Evolutionary conservation across 2,113 vertebrate species (phyloP), one percentile per base, ranked within the genome.

Genomic region (Heliornis fulica): DNA sequence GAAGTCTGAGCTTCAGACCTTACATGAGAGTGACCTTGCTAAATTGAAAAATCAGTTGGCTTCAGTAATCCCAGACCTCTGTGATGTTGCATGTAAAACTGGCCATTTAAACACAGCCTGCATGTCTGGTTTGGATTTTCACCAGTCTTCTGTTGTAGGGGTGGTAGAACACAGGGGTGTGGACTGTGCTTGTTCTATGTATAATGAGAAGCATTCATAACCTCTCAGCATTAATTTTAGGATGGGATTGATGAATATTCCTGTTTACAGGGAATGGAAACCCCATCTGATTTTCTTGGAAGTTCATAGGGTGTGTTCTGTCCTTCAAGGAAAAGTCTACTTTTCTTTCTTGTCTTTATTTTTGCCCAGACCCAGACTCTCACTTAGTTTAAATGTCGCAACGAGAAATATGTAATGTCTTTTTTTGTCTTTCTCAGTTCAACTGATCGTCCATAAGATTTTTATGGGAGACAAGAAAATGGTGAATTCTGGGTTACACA

Each of bases 31-130:
- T 41, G 76, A 54, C 59, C 28, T 32, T 86, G 64, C 25, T 3
- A 92, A 36, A 51, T 41, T 22, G 21, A 34, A 28, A 63, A 46
- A 41, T 60, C 10, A 4, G 7, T 40, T 15, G 14, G 20, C 14
- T 69, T 50, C 9, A 16, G 32, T 10, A 28, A 36, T 36, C 14
- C 50, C n/a, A 26, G 64, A 22, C 51, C 45, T 76, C 34, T 7
- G 13, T 6, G 66, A 9, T 17, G 41, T 50, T 36, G 26, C 18
- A 2, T 10, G 45, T 28, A 23, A 29, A 26, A 17, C 36, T 68
- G 48, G 20, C 38, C 1, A 0, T 15, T 46, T 25, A 36, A 80
- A 51, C 10, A 32, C 0, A 1, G 29, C 18, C 61, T 48, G 7
- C 23, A 61, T 75, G 14, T 53, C 74, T 85, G 31, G 28, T 4